Evolutionary conservation across 2,888 invertebrate genomes (phyloP).

Genomic region (Leucophora obtusa): DNA sequence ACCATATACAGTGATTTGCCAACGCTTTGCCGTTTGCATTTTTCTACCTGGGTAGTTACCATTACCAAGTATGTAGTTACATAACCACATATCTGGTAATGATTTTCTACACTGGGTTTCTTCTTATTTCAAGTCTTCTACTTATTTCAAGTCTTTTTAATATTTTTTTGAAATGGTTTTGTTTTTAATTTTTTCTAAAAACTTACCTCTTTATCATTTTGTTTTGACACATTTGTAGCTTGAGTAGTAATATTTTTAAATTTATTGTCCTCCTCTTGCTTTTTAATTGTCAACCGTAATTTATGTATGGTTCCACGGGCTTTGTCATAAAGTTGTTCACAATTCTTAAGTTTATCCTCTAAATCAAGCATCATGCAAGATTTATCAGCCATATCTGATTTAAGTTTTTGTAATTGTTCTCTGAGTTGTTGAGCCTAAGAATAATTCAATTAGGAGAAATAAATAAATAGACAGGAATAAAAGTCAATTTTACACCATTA

Average conservation of each 20-base stretch:
- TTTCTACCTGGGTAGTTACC: too few relatives aligned
- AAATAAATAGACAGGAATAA: slow-evolving; percentile 1
- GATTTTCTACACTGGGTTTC: too few relatives aligned
- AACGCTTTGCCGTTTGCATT: too few relatives aligned
- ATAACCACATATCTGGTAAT: too few relatives aligned
- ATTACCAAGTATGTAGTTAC: too few relatives aligned
- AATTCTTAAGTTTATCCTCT: slow-evolving; percentile 72
- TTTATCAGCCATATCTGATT: slow-evolving; percentile 74
- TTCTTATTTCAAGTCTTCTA: too few relatives aligned
- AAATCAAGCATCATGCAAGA: slow-evolving; percentile 74
- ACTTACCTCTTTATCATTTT: slow-evolving; percentile 71
- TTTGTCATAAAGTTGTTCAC: slow-evolving; percentile 73
- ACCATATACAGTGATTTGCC: too few relatives aligned
- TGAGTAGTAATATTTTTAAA: slow-evolving; percentile 68
- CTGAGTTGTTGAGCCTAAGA: slow-evolving; percentile 67
- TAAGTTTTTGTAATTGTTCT: slow-evolving; percentile 70
- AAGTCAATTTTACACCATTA: slow-evolving; percentile 1
- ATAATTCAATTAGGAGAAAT: background rate
- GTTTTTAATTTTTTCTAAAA: too few relatives aligned
- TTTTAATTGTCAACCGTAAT: slow-evolving; percentile 72
- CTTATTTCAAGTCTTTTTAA: too few relatives aligned
- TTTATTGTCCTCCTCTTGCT: slow-evolving; percentile 73
- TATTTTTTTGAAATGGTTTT: too few relatives aligned
- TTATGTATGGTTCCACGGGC: slow-evolving; percentile 76
- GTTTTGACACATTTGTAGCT: slow-evolving; percentile 65